Conservation (phyloP, 2,888 invertebrate species). For the Acrobasis suavella region DNA sequence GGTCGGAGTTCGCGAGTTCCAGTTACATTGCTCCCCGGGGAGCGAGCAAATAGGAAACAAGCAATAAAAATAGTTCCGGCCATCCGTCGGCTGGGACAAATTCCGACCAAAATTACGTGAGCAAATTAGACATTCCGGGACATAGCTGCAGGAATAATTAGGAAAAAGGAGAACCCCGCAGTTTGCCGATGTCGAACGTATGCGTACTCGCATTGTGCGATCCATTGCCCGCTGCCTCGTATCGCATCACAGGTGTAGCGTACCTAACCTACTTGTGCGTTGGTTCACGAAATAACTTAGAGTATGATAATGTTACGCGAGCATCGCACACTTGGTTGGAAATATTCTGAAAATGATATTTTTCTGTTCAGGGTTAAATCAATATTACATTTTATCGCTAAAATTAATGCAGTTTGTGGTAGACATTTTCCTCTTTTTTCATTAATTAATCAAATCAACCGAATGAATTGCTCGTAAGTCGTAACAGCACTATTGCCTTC, state of each 20-base stretch:
- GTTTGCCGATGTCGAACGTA: slow-evolving; percentile 54
- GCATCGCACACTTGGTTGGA: neutral
- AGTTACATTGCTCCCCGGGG: slow-evolving; percentile 74
- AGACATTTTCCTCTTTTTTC: too few relatives aligned
- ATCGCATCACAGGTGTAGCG: neutral
- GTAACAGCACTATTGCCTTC: too few relatives aligned
- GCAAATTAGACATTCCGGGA: slow-evolving; percentile 80
- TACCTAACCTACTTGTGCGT: too few relatives aligned
- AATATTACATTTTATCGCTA: too few relatives aligned
- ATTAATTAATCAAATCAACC: too few relatives aligned
- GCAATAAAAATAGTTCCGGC: slow-evolving; percentile 79
- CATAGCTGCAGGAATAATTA: slow-evolving; percentile 74
- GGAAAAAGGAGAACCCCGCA: slow-evolving; percentile 61
- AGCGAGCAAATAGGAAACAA: slow-evolving; percentile 76
- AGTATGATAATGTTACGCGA: neutral
- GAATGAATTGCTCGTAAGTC: too few relatives aligned
- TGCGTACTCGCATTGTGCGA: slow-evolving; percentile 51
- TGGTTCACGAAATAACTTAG: slow-evolving; percentile 22
- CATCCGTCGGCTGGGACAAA: slow-evolving; percentile 72
- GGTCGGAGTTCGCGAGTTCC: slow-evolving; percentile 65
- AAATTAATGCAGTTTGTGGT: too few relatives aligned
- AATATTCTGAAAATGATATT: too few relatives aligned
- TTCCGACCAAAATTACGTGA: slow-evolving; percentile 80
- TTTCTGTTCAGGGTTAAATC: too few relatives aligned
- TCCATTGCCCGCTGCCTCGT: slow-evolving; percentile 34